Base-by-base conservation (phyloP, 2,113 vertebrate genomes). In the Sinocyclocheilus grahami region DNA sequence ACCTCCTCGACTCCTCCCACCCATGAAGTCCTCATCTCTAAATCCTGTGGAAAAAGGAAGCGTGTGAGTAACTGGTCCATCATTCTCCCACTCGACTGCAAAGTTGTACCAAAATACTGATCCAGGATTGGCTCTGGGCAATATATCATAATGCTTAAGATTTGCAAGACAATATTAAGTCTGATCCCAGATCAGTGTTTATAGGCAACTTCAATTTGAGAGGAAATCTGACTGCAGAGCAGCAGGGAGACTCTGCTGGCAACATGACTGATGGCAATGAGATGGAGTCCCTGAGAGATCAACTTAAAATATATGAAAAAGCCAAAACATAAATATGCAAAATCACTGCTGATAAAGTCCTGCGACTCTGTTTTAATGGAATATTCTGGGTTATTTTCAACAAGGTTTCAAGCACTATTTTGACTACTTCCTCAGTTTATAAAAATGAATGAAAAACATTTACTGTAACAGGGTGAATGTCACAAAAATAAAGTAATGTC, bases 1-100 rank as follows among this genome's bases (percentile, higher is more conserved):
- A 20, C 92, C 88, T 3, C 96, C 96, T 93, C 97, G 95, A 90
- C 96, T 90, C 91, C 97, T 93, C 51, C 97, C 95, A 67, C 96
- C 96, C 92, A 97, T 90, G 93, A 95, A 99, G 91, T 97, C 96
- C 5, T 99, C 97, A 51, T 97, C 97, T 94, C 95, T 95, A 92
- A 93, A 98, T 88, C 97, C 98, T 99, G 92, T 86, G 60, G 65
- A 83, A 81, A 78, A 71, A 69, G 87, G 86, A 78, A 87, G 53
- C 0, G 16, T 8, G 65, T 79, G 37, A 86, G 30, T 20, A 74
- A 58, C 67, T 14, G 24, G n/a, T 33, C 8, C 48, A 16, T 16
- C 14, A 42, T 7, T 5, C 27, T 65, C 75, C 27, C 75, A 58
- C n/a, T 82, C n/a, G 11, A 24, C 77, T 58, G 4, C 20, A 24